Evolutionary conservation across 1,140 invertebrate genomes (phyloP).

Genomic region (Pseudachorutes palmiensis): DNA sequence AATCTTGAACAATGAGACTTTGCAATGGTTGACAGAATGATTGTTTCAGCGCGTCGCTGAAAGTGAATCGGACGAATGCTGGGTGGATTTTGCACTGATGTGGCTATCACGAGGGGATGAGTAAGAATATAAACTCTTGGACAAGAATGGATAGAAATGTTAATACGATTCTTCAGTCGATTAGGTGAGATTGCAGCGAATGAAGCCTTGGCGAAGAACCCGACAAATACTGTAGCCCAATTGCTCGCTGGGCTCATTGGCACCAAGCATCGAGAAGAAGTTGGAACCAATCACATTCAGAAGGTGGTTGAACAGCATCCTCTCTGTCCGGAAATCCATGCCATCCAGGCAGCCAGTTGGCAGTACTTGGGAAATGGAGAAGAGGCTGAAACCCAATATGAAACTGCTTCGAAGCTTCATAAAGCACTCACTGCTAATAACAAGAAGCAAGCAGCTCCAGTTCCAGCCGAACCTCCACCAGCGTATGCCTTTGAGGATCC

Average conservation of each 20-base stretch:
- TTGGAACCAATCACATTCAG: conserved; percentile 16
- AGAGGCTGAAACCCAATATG: conserved; percentile 22
- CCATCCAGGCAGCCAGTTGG: conserved; percentile 21
- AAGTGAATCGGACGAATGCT: conserved; percentile 14
- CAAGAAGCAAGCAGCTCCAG: conserved; percentile 12
- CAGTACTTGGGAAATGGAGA: conserved; percentile 18
- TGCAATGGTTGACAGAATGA: background rate
- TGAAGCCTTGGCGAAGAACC: conserved; percentile 27
- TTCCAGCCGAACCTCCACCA: background rate
- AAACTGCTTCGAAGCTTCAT: conserved; percentile 25
- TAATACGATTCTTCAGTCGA: conserved; percentile 3
- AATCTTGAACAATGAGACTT: background rate
- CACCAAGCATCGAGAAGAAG: conserved; percentile 21
- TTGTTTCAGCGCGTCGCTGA: conserved; percentile 25
- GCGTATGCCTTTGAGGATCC: background rate
- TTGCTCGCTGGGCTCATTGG: conserved; percentile 23
- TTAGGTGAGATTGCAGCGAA: conserved; percentile 26
- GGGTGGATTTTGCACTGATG: conserved; percentile 32
- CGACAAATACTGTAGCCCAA: conserved; percentile 20
- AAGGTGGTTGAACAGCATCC: conserved; percentile 17
- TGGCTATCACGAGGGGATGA: conserved; percentile 16
- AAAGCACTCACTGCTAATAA: conserved; percentile 11
- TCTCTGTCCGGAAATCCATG: conserved; percentile 24
- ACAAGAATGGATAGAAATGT: background rate
- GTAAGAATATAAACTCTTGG: background rate